Conservation (phyloP, 1,140 invertebrate genomes). For the Lasaia peninsularis region DNA sequence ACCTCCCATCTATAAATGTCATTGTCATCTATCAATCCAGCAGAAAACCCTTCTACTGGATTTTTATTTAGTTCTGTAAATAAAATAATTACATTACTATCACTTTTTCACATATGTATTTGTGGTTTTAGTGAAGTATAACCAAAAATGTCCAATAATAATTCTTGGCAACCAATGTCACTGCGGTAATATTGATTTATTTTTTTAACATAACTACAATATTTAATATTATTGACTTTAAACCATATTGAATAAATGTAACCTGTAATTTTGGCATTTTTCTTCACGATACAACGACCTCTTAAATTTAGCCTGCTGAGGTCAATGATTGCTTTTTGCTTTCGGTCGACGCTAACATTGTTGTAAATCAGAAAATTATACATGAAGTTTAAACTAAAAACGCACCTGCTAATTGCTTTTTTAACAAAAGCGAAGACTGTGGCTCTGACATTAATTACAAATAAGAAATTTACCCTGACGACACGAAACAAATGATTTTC, state of each 20-base stretch:
- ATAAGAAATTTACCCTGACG: constrained; percentile 80
- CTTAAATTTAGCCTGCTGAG: constrained; percentile 62
- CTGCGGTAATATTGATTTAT: constrained; percentile 16
- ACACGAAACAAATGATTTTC: constrained; percentile 79
- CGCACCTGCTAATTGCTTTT: constrained; percentile 96
- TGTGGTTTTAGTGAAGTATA: not conserved
- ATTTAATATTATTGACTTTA: constrained; percentile 10
- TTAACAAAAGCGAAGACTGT: constrained; percentile 95
- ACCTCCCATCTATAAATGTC: constrained; percentile 99
- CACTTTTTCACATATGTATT: not conserved
- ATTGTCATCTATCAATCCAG: constrained; percentile 99
- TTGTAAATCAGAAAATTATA: constrained; percentile 43
- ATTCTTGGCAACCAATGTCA: constrained; percentile 13
- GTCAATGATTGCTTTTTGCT: constrained; percentile 66
- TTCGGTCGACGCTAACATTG: constrained; percentile 47
- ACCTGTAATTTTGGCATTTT: not conserved
- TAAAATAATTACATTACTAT: constrained; percentile 25
- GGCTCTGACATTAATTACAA: constrained; percentile 94
- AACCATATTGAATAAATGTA: not conserved
- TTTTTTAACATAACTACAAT: not conserved
- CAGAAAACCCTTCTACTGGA: constrained; percentile 99
- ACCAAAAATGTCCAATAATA: not conserved
- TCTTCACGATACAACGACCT: constrained; percentile 37
- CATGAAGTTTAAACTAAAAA: constrained; percentile 31
- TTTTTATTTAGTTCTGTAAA: constrained; percentile 98